A percentile compares a stretch with the other conserved stretches of the same genome.
Evolutionary conservation across 2,888 invertebrate species (phyloP).

Genomic region (Eledone cirrhosa): DNA sequence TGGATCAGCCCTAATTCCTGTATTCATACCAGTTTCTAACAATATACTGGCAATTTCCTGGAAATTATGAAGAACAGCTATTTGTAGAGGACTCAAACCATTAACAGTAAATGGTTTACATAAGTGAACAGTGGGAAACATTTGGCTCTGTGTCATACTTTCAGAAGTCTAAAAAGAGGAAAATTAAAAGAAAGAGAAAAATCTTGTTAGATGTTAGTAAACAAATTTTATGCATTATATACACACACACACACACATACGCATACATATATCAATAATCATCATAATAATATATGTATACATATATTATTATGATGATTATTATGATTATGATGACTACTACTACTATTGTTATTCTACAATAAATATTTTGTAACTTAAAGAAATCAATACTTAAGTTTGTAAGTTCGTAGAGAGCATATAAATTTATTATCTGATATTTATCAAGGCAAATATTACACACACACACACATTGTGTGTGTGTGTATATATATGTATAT

Average conservation of each 20-base stretch:
- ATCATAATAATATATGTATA: no score
- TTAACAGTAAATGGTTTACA: constrained; percentile 38
- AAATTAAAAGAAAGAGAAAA: neutral
- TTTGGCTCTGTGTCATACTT: neutral
- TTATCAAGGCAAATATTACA: neutral
- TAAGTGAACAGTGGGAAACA: constrained; percentile 34
- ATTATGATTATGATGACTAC: no score
- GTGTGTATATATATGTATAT: neutral
- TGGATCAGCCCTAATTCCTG: constrained; percentile 76
- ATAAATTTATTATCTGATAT: neutral
- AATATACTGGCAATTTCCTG: constrained; percentile 79
- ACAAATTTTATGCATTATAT: neutral
- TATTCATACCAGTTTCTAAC: constrained; percentile 81
- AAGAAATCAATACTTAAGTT: no score
- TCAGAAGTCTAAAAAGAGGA: constrained; percentile 10
- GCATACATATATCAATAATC: no score
- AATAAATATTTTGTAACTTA: no score
- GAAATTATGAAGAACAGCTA: constrained; percentile 50
- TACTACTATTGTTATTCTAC: no score
- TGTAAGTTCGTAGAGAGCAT: no score
- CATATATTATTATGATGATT: no score
- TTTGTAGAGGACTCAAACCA: constrained; percentile 53
- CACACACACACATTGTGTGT: no score
- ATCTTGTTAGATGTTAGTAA: neutral
- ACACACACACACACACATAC: neutral